Evolutionary conservation across 2,113 vertebrate species (phyloP), one percentile per base, ranked within the genome.

Genomic region (Triplophysa rosa): DNA sequence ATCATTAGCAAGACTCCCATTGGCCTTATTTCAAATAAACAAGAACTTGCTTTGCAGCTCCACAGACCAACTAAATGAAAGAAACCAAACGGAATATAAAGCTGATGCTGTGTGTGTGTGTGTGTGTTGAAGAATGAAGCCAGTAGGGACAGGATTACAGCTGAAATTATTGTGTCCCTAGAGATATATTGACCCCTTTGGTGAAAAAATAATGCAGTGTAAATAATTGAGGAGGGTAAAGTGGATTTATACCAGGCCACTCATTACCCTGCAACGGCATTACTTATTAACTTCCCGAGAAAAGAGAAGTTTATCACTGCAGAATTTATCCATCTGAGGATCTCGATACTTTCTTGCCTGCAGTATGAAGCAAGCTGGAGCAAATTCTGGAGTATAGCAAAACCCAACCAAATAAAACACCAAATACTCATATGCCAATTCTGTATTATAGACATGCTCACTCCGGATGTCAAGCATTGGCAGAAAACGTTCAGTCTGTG

Each of bases 181-280:
- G 23, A 74, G 61, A 67, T 17, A 52, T 74, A 74, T 75, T 67
- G 70, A 80, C 63, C 37, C 79, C 70, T 56, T 12, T 61, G 33
- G 49, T 80, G 65, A 80, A 67, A 45, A 74, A 73, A 73, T 74
- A 80, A 75, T 74, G 70, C 63, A 47, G n/a, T 23, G 58, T 80
- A 67, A 80, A 80, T 80, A 80, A 73, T 80, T 74, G 47, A 80
- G 58, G 61, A 67, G 63, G 19, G 21, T 23, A 67, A 65, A 72
- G 33, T 29, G 37, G 49, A 74, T 73, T 67, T 47, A 75, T 67
- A 52, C 58, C 54, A 45, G 52, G 24, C 62, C 61, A 72, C n/a
- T 29, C 49, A 67, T 67, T 80, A 67, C 8, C 47, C 70, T 42
- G 19, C 62, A 23, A 47, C 13, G 59, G 49, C 52, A 49, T 75